Evolutionary conservation across 2,888 invertebrate species (phyloP).

Genomic region (Phortica magna): DNA sequence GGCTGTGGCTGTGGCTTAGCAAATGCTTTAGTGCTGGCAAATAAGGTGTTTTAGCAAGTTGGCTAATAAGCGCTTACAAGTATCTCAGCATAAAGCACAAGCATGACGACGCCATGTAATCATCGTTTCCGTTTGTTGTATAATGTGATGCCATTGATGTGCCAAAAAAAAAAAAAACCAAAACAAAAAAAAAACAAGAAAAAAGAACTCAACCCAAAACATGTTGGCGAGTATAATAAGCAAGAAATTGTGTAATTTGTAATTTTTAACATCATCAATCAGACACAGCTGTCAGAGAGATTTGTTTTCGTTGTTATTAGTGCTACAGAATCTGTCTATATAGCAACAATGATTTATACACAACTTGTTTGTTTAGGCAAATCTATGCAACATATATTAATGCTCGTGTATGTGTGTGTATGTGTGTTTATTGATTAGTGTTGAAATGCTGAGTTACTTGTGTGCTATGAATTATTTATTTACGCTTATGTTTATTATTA

Average conservation of each 20-base stretch:
- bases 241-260: slow-evolving; percentile 67
- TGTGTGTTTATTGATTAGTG: neutral
- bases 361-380: neutral
- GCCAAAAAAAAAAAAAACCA: neutral
- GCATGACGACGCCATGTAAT: neutral
- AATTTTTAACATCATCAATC: slow-evolving; percentile 69
- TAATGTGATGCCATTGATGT: neutral
- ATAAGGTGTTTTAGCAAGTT: slow-evolving; percentile 52
- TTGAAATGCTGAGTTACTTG: neutral
- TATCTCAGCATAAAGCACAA: neutral
- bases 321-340: slow-evolving; percentile 1
- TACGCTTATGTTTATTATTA: neutral
- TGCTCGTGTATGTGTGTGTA: neutral
- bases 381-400: neutral
- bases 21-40: slow-evolving; percentile 51
- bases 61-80: slow-evolving; percentile 2
- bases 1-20: neutral
- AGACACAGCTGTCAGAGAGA: slow-evolving; percentile 56
- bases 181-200: too few relatives aligned
- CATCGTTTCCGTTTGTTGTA: neutral
- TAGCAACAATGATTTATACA: neutral
- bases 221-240: slow-evolving; percentile 25
- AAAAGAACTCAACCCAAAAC: neutral
- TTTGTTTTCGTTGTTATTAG: slow-evolving; percentile 12
- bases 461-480: slow-evolving; percentile 2